Percentiles rank a stretch among this genome's conserved stretches.
phyloP scores from a whole-genome alignment of 2,797 vertebrate species.

The Threskiornis aethiopicus region DNA sequence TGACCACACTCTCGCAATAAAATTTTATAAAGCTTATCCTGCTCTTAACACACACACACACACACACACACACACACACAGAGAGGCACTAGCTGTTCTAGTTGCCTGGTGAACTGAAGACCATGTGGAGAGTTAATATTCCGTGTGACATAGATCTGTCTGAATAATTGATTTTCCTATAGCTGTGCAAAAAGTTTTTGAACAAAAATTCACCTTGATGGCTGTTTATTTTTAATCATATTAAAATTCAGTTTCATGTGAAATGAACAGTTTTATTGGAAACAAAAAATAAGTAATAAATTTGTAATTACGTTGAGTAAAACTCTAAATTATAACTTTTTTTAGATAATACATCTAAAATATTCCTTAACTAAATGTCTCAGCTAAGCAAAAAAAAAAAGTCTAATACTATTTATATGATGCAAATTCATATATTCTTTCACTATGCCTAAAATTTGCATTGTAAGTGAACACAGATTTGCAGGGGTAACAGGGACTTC shows the following conservation, averaged over 20 bases:
- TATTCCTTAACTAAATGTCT: neutral
- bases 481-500: neutral
- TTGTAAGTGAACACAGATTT: neutral
- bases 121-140: neutral
- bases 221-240: neutral
- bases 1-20: no score
- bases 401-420: neutral
- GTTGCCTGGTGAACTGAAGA: neutral
- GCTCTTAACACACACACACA: neutral
- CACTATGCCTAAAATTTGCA: neutral
- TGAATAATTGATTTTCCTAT: neutral
- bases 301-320: neutral
- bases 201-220: neutral
- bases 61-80: neutral
- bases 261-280: neutral
- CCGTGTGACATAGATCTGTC: neutral
- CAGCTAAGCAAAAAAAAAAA: neutral
- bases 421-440: neutral
- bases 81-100: neutral
- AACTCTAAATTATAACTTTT: neutral
- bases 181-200: neutral
- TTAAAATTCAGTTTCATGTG: neutral
- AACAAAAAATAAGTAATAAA: neutral
- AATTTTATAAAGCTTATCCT: neutral
- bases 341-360: neutral